Evolutionary conservation across 2,797 vertebrate species (phyloP), one percentile per base, ranked within the genome.

Genomic region (Anabacerthia variegaticeps): DNA sequence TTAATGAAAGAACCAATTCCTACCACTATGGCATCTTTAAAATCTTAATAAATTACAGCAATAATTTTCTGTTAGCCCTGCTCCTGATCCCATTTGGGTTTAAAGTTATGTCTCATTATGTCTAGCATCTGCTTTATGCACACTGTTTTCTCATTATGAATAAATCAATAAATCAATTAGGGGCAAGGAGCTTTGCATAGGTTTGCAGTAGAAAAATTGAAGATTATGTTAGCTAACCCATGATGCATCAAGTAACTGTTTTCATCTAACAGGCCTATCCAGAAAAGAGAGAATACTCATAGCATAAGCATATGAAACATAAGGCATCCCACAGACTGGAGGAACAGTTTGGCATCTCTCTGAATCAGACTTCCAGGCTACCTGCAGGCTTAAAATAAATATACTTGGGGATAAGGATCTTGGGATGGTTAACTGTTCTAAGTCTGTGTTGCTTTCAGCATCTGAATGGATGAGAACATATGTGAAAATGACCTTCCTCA

Each of bases 141-240:
- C 58, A 85, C 54, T 83, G 69, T 89, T 96, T 94, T 93, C 75
- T 97, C 94, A 95, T 96, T 96, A 95, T 96, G 87, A 97, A 95
- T 96, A 96, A 98, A 96, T 97, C 96, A 96, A 94, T 97, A 97
- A 97, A 97, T 97, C 95, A 96, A 76, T 97, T 98, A 97, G 49
- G 52, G 84, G 14, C 74, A 80, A 12, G 92, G 59, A 94, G 54
- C 77, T 90, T 89, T 88, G 65, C 83, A 51, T 62, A 80, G 65
- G 34, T 16, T 95, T 91, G 85, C 78, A 37, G 61, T 28, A 94
- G 71, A 85, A 73, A 92, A 92, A 95, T 66, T 81, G 56, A 77
- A 73, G 82, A 92, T 95, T 68, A 24, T 82, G 39, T 81, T 72
- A 26, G n/a, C 80, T 97, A 96, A 96, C 78, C 58, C 52, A 63